Percentiles rank a stretch among this genome's conserved stretches.
Conservation (phyloP, 2,113 vertebrate genomes). For the Prinia subflava region DNA sequence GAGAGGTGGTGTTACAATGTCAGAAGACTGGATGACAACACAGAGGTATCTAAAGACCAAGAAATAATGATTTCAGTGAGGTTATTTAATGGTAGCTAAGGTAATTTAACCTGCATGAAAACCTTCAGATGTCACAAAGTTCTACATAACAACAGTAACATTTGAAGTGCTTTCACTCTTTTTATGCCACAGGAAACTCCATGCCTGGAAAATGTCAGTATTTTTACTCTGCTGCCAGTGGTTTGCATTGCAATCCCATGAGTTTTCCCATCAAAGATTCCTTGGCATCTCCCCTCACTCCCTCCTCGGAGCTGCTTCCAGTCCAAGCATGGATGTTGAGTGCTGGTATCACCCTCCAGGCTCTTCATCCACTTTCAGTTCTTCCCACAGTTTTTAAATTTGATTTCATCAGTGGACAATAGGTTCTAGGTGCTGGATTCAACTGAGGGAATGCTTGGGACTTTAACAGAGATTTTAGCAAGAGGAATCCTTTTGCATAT, state of each 20-base stretch:
- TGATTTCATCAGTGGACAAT: neutral
- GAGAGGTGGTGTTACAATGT: neutral
- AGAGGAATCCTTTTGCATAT: no score
- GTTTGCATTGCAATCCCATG: neutral
- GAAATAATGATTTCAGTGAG: neutral
- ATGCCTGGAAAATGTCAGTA: neutral
- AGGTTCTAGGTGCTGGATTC: neutral
- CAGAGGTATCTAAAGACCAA: neutral
- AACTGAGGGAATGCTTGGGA: no score
- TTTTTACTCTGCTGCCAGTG: neutral
- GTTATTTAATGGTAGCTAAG: neutral
- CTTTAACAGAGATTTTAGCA: no score
- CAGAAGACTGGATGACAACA: neutral
- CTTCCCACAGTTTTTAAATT: neutral
- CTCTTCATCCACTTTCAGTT: neutral
- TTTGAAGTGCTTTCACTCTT: neutral
- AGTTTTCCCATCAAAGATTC: neutral
- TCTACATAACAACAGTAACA: neutral
- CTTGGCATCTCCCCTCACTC: neutral
- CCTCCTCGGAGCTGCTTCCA: neutral
- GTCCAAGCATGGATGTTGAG: neutral
- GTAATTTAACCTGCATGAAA: neutral
- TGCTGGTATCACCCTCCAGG: neutral
- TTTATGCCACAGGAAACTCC: neutral
- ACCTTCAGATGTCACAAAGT: neutral